Conservation (phyloP, 2,797 vertebrate species). For the Kryptopterus vitreolus region DNA sequence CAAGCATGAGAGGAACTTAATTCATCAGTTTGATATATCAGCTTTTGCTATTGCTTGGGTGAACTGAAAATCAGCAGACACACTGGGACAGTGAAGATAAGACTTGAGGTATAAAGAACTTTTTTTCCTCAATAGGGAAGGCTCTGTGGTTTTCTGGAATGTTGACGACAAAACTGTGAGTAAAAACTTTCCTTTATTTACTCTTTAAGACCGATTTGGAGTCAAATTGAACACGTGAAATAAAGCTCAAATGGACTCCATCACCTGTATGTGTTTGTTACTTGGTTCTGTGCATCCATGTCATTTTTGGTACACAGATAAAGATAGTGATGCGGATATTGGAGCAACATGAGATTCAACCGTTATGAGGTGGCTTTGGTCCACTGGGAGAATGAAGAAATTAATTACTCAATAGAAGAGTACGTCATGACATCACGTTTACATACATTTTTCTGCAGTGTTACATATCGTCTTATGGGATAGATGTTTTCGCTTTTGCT, state of each 20-base stretch:
- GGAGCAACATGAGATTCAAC: conserved; percentile 91
- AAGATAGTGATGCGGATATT: conserved; percentile 84
- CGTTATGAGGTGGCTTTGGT: conserved; percentile 93
- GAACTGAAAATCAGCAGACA: background rate
- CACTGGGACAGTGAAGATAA: background rate
- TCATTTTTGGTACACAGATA: conserved; percentile 69
- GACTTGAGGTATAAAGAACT: background rate
- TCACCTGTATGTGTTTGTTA: background rate
- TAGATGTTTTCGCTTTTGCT: background rate
- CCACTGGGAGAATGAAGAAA: conserved; percentile 98
- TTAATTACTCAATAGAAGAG: conserved; percentile 87
- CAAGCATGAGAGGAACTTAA: background rate
- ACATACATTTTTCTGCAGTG: background rate
- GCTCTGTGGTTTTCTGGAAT: conserved; percentile 97
- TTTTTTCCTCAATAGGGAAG: conserved; percentile 79
- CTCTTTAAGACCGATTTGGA: background rate
- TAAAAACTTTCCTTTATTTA: conserved; percentile 50
- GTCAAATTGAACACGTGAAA: background rate
- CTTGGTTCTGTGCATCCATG: background rate
- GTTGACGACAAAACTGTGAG: conserved; percentile 91
- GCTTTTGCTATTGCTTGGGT: background rate
- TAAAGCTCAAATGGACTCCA: background rate
- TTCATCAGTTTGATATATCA: background rate
- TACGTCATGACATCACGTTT: conserved; percentile 62
- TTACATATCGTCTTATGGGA: conserved; percentile 4